Percentiles rank a stretch among this genome's conserved stretches.
phyloP scores from a whole-genome alignment of 23 tunicate genomes.

The Ciona savignyi region DNA sequence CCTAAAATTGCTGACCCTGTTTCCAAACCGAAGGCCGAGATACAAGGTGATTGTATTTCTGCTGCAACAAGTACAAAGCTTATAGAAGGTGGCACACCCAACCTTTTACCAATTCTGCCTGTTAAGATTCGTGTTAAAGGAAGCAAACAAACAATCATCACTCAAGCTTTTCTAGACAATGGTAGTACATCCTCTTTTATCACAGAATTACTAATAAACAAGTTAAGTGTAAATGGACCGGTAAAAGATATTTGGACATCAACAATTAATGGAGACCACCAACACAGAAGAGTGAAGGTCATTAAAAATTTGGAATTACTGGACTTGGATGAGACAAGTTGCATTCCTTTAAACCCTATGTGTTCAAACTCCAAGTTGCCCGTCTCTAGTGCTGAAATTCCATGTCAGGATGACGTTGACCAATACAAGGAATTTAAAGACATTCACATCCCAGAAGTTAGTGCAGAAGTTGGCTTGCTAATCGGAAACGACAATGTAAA shows the following conservation, averaged over 20 bases:
- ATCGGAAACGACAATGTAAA: constrained; percentile 16
- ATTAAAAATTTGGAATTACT: constrained; percentile 6
- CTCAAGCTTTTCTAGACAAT: constrained; percentile 26
- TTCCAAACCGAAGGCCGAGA: neutral
- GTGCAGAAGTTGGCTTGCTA: constrained; percentile 21
- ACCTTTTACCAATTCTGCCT: constrained; percentile 27
- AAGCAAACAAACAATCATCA: constrained; percentile 2
- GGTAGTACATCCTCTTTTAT: constrained; percentile 30
- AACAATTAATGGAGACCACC: constrained; percentile 5
- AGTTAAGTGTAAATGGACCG: constrained; percentile 10
- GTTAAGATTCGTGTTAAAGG: constrained; percentile 18
- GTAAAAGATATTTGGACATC: constrained; percentile 6
- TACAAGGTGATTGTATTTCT: too few species aligned
- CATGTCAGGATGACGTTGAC: too few species aligned
- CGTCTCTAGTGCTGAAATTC: neutral
- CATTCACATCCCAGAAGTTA: constrained; percentile 1
- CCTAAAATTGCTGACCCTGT: neutral
- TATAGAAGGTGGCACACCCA: too few species aligned
- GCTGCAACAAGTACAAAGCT: too few species aligned
- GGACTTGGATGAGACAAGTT: constrained; percentile 12
- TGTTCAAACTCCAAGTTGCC: constrained; percentile 4
- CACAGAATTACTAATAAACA: constrained; percentile 2
- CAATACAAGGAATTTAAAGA: constrained; percentile 15
- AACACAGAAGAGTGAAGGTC: constrained; percentile 8
- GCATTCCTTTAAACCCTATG: too few species aligned